Conservation (phyloP, 2,113 vertebrate genomes). For the Cheilinus undulatus region DNA sequence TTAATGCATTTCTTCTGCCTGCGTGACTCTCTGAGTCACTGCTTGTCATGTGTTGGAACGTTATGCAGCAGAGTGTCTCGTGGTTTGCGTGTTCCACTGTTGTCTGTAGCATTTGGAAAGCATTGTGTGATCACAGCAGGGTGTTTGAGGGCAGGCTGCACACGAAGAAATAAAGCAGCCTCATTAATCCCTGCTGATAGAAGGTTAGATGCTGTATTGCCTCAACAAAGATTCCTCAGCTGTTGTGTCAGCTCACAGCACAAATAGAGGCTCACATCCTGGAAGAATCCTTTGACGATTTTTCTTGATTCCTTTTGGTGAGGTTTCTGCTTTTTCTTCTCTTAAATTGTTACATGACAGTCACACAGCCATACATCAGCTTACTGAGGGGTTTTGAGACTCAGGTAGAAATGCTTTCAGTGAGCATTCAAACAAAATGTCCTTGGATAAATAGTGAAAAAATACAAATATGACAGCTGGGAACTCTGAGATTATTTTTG, state of each 20-base stretch:
- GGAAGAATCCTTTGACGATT: background rate
- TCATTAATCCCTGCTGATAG: constrained; percentile 60
- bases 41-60: background rate
- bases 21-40: constrained; percentile 17
- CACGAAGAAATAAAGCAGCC: constrained; percentile 50
- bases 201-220: constrained; percentile 29
- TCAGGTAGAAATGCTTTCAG: constrained; percentile 7
- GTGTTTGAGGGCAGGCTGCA: constrained; percentile 28
- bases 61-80: background rate
- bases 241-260: constrained; percentile 4
- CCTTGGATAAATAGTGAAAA: constrained; percentile 11
- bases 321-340: constrained; percentile 5
- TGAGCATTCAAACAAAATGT: constrained; percentile 22
- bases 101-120: constrained; percentile 5
- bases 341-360: constrained; percentile 10
- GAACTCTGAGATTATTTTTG: constrained; percentile 8
- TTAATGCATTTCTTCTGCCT: constrained; percentile 35
- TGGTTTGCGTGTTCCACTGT: constrained; percentile 19
- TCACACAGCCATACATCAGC: constrained; percentile 9
- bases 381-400: constrained; percentile 23
- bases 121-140: constrained; percentile 40
- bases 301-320: constrained; percentile 5
- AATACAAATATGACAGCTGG: constrained; percentile 24
- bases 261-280: background rate
- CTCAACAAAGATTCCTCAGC: constrained; percentile 29